Evolutionary conservation across 2,888 invertebrate genomes (phyloP).

Genomic region (Lycophotia porphyrea): DNA sequence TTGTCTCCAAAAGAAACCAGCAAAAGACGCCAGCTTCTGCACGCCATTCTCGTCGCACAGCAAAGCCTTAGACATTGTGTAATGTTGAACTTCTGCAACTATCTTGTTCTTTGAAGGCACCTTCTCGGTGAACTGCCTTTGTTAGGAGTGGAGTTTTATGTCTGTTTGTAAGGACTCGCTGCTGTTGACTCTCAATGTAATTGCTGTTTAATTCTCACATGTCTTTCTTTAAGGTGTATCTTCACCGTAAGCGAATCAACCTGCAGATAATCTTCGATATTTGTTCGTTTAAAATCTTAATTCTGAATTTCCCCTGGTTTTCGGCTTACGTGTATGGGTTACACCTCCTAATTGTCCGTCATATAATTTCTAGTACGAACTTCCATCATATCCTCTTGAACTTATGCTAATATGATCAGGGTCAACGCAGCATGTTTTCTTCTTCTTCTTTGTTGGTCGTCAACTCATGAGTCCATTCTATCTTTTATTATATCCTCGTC

Average conservation of each 20-base stretch:
- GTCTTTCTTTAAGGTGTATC: neutral
- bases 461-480: neutral
- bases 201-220: conserved; percentile 42
- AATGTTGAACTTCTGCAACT: conserved; percentile 22
- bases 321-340: neutral
- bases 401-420: neutral
- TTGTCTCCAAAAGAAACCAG: too few species aligned
- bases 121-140: conserved; percentile 66
- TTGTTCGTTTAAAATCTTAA: neutral
- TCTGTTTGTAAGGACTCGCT: conserved; percentile 52
- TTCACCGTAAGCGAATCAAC: conserved; percentile 1
- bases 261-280: neutral
- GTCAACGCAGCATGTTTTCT: neutral
- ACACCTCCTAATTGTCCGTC: neutral
- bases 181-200: conserved; percentile 50
- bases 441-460: neutral
- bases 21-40: too few species aligned
- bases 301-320: neutral
- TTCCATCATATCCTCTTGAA: neutral
- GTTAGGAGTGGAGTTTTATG: conserved; percentile 49
- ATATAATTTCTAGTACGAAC: neutral
- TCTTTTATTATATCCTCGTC: neutral
- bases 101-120: neutral
- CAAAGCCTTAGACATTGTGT: neutral
- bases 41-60: neutral